Evolutionary conservation across 2,113 vertebrate species (phyloP), one percentile per base, ranked within the genome.

Genomic region (Xiphorhynchus elegans): DNA sequence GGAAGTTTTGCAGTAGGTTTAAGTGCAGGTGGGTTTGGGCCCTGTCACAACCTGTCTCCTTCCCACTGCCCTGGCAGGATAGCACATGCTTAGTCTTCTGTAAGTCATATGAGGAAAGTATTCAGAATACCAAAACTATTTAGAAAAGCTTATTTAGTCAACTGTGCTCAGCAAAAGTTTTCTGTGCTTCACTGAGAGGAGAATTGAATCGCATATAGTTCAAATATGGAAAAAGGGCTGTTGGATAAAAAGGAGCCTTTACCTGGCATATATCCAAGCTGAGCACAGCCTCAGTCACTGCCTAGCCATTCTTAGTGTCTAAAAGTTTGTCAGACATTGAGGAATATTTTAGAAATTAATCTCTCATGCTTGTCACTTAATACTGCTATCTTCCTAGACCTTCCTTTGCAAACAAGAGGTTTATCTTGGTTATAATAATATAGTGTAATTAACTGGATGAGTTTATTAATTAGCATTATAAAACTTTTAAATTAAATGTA

Each of bases 351-450:
- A 74, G 37, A 74, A 95, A 91, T 86, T 85, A 77, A 90, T 87
- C 55, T 85, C 79, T 92, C 40, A 24, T 88, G 76, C 72, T 81
- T 91, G 96, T 89, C 73, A 84, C 69, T 93, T 95, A 64, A 75
- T 75, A 56, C 37, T 82, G 49, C n/a, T 93, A 47, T 96, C 90
- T 93, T 88, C 64, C 63, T 84, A 91, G 78, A 42, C 70, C 70
- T 73, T 94, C 37, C 55, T 96, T 83, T 87, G 72, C 96, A 96
- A 95, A 94, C 90, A 93, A 75, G 79, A 80, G 28, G 60, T 95
- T 96, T 96, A 92, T 96, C 76, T 89, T 4, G 0, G 21, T 75
- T 77, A 67, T 33, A 84, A 58, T 93, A 95, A 72, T 53, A 42
- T 10, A 64, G 23, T 64, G 76, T 90, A 95, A 95, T 96, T 94